phyloP scores from a whole-genome alignment of 1,140 invertebrate species.

The Tribolium castaneum region DNA sequence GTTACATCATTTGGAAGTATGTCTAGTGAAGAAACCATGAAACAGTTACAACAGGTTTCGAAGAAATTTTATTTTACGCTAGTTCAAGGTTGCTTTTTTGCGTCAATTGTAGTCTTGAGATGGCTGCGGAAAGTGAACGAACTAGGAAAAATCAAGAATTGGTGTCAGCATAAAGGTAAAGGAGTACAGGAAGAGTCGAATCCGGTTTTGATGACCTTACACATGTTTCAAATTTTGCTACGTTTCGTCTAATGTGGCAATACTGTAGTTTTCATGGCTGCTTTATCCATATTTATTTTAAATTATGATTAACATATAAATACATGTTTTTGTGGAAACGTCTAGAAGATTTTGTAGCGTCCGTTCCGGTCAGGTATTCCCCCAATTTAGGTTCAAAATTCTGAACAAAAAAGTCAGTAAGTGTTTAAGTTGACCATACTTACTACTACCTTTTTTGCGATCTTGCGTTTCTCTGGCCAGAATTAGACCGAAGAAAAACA shows the following conservation, averaged over 20 bases:
- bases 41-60: neutral
- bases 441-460: too few species aligned
- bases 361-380: too few species aligned
- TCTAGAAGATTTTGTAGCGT: too few species aligned
- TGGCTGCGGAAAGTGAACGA: neutral
- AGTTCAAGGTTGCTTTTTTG: neutral
- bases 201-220: neutral
- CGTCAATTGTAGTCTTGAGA: neutral
- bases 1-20: neutral
- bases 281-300: too few species aligned
- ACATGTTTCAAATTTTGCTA: neutral
- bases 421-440: too few species aligned
- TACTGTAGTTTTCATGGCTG: neutral
- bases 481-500: too few species aligned
- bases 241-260: neutral
- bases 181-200: neutral
- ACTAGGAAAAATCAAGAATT: neutral
- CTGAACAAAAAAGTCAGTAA: too few species aligned
- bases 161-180: neutral
- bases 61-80: neutral
- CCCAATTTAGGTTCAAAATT: too few species aligned
- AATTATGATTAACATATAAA: too few species aligned
- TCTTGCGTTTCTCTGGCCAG: too few species aligned
- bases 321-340: too few species aligned
- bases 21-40: neutral